Evolutionary conservation across 2,888 invertebrate species (phyloP), one percentile per base, ranked within the genome.

Genomic region (Nowickia ferox): DNA sequence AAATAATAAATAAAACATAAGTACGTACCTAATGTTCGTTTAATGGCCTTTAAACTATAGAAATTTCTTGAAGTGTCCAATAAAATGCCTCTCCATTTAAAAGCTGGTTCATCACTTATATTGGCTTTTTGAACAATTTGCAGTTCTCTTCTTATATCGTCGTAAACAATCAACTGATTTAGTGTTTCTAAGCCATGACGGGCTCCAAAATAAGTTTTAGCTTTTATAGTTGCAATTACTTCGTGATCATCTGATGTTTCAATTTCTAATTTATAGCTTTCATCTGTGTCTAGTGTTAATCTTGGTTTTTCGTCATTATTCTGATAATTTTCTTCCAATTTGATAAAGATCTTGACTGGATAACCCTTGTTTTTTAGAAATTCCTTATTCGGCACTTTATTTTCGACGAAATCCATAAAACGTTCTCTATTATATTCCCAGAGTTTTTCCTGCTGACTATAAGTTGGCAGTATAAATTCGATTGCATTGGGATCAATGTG

Each of bases 31-130:
- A 99, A 94, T 11, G 97, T 96, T 17, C 94, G 93, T 89, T 96
- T 95, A 83, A 97, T 96, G 0, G 95, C 93, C 0, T 95, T 95
- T 10, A 97, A 94, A 11, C 95, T 94, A 88, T 97, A 94, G 91
- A 95, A 99, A 92, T 98, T 98, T 51, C 99, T 95, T 0, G 98
- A 95, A 0, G 99, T 98, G 91, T 99, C 99, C 74, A 99, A 92
- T 57, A 97, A 94, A 9, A 99, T 92, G 0, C 98, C 99, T 89
- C 99, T 94, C 93, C 98, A 97, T 0, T 96, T 95, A 93, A 97
- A 99, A 0, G 95, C 94, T 0, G 99, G 99, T 48, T 94, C 94
- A 92, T 99, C 99, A 1, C 92, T 91, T 17, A 97, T 94, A 11
- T 92, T 90, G 0, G 94, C 95, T 88, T 95, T 94, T 4, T 94